Evolutionary conservation across 2,113 vertebrate genomes (phyloP), one percentile per base, ranked within the genome.

Genomic region (Excalfactoria chinensis): DNA sequence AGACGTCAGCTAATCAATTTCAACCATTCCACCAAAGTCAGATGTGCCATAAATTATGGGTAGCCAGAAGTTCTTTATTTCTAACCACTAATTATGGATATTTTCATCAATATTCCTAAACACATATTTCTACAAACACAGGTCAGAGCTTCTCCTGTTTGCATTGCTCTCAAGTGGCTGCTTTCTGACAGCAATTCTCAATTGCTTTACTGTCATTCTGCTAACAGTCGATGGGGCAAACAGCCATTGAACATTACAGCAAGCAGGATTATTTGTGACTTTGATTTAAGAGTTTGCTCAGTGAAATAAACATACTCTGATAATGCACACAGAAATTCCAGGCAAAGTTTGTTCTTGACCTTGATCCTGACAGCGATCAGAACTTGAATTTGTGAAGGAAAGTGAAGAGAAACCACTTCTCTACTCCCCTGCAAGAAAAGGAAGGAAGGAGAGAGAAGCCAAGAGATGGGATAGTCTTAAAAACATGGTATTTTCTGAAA

Each of bases 1-100:
- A 67, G 51, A 83, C 84, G 56, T 19, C 14, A 78, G 68, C 82
- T 75, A 81, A 72, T 66, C 25, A 32, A 17, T 44, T 92, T 78
- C 25, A 76, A 43, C 19, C 12, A 72, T 66, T 91, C n/a, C 41
- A 69, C 12, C 20, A 55, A 72, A 79, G 25, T 37, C 63, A 43
- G 40, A 37, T 14, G 13, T 44, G 26, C n/a, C 58, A 56, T 69
- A 49, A 84, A 44, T 72, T 60, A 79, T 4, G 6, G n/a, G 21
- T 56, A 84, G n/a, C 14, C 60, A 78, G 43, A 90, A 72, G 16
- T 32, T 8, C 25, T 74, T 68, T 48, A 51, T 84, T 86, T 91
- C 64, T 81, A 72, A 75, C 11, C 30, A 78, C 69, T 75, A 53
- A 48, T 74, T 81, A 44, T 17, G 40, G 13, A 40, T 84, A 37